Conservation (phyloP, 2,113 vertebrate genomes). For the Laticauda colubrina region DNA sequence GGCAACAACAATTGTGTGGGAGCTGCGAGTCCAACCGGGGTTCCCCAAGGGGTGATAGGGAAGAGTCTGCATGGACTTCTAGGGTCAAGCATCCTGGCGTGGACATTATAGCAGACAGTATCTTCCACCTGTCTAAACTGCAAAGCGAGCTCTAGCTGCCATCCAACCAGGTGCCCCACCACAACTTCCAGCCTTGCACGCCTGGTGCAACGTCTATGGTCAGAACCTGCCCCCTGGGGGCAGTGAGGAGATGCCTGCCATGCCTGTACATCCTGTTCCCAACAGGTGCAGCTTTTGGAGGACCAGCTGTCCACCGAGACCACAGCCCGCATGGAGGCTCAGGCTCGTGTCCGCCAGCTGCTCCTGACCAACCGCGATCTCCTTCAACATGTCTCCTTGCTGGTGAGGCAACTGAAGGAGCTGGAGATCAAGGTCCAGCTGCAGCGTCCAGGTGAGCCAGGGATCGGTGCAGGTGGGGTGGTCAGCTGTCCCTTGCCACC, state of each 20-base stretch:
- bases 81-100: background rate
- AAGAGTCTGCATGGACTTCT: background rate
- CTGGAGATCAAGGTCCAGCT: constrained; percentile 67
- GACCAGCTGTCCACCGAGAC: constrained; percentile 80
- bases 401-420: constrained; percentile 82
- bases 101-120: background rate
- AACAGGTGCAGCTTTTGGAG: constrained; percentile 79
- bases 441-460: constrained; percentile 47
- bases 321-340: constrained; percentile 77
- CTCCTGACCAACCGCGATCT: constrained; percentile 83
- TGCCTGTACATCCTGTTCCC: background rate
- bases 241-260: background rate
- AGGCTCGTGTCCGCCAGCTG: constrained; percentile 81
- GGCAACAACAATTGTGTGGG: background rate
- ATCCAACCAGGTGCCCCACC: background rate
- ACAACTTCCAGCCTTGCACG: background rate
- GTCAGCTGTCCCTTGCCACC: background rate
- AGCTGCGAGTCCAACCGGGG: background rate
- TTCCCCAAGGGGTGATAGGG: background rate
- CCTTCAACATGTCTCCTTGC: constrained; percentile 79
- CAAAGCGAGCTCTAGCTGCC: background rate
- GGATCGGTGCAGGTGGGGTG: background rate
- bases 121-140: background rate
- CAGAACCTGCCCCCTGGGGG: background rate
- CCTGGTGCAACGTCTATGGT: background rate